Evolutionary conservation across 2,888 invertebrate genomes (phyloP).

Genomic region (Tetragonisca angustula): DNA sequence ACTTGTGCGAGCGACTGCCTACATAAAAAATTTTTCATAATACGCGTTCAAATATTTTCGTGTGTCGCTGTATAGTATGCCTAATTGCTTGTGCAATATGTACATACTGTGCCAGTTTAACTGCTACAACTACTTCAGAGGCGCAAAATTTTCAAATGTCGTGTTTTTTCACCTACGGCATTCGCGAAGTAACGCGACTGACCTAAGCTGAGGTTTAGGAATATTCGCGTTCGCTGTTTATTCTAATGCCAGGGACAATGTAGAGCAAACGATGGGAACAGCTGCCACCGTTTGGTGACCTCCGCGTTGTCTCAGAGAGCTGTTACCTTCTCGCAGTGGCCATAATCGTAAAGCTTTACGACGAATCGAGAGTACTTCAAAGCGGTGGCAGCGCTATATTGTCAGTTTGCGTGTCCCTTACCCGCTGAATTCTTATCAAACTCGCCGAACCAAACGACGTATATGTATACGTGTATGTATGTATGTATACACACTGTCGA

Average conservation of each 20-base stretch:
- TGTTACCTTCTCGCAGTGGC: slow-evolving; percentile 37
- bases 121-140: not conserved
- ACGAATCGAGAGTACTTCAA: slow-evolving; percentile 41
- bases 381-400: slow-evolving; percentile 3
- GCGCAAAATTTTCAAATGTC: not conserved
- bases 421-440: slow-evolving; percentile 29
- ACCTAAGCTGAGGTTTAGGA: slow-evolving; percentile 13
- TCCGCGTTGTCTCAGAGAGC: slow-evolving; percentile 27
- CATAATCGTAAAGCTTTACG: slow-evolving; percentile 54
- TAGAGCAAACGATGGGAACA: slow-evolving; percentile 52
- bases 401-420: slow-evolving; percentile 10
- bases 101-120: too few species aligned
- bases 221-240: slow-evolving; percentile 52
- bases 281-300: slow-evolving; percentile 41
- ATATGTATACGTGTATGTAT: not conserved
- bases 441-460: not conserved
- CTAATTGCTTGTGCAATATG: too few species aligned
- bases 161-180: not conserved
- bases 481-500: not conserved
- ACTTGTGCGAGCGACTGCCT: too few species aligned
- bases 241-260: slow-evolving; percentile 44
- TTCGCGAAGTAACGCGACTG: not conserved
- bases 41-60: too few species aligned
- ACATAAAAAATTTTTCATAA: too few species aligned
- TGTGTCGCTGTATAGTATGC: too few species aligned